Evolutionary conservation across 1,140 invertebrate genomes (phyloP).

Genomic region (Aricia agestis): DNA sequence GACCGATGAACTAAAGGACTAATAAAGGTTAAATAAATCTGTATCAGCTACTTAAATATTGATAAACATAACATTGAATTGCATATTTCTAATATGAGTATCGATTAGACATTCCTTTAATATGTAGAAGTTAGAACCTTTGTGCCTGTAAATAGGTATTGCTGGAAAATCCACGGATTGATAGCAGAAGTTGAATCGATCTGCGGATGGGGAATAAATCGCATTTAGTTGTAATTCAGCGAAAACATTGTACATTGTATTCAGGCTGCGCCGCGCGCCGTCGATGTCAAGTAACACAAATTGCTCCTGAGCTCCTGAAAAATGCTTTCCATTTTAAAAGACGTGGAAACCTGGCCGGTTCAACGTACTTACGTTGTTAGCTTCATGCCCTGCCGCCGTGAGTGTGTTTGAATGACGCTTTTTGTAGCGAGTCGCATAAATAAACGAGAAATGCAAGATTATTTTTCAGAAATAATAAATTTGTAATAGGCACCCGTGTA

Average conservation of each 20-base stretch:
- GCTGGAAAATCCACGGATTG: slow-evolving; percentile 24
- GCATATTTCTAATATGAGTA: too few relatives aligned
- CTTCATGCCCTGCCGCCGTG: slow-evolving; percentile 14
- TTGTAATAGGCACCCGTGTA: not conserved
- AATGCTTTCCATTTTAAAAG: slow-evolving; percentile 46
- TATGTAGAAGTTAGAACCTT: not conserved
- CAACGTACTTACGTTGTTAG: slow-evolving; percentile 27
- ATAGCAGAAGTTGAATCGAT: slow-evolving; percentile 34
- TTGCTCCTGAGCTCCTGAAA: slow-evolving; percentile 41
- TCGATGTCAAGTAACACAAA: slow-evolving; percentile 46
- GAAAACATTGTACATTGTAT: slow-evolving; percentile 41
- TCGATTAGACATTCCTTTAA: not conserved
- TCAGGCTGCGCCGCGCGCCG: slow-evolving; percentile 26
- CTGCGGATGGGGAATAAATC: slow-evolving; percentile 43
- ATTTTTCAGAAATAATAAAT: not conserved
- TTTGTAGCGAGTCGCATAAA: not conserved
- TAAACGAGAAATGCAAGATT: not conserved
- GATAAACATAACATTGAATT: too few relatives aligned
- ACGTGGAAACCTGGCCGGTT: slow-evolving; percentile 35
- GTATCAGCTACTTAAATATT: not conserved
- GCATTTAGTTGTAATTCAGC: slow-evolving; percentile 46
- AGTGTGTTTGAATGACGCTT: slow-evolving; percentile 11
- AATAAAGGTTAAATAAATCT: not conserved
- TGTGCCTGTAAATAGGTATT: not conserved
- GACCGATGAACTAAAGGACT: not conserved